A percentile compares a stretch with the other conserved stretches of the same genome.
Evolutionary conservation across 92 coral and sea anemone genomes (phyloP).

Genomic region (Pocillopora meandrina): DNA sequence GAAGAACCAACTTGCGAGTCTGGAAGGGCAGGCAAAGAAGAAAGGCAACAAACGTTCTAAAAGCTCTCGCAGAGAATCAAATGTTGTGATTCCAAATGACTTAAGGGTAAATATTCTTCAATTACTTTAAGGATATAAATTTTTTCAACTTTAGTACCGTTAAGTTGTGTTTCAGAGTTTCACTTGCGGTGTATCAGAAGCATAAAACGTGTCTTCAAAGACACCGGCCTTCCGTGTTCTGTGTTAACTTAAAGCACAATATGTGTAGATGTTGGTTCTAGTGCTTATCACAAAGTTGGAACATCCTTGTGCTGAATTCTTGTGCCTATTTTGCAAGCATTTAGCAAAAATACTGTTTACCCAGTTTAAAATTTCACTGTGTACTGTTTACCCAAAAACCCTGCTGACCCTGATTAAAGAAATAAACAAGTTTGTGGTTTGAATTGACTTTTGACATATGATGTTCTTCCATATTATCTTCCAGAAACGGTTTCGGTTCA

Average conservation of each 20-base stretch:
- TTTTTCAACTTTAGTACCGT: not conserved
- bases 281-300: no score
- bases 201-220: slow-evolving; percentile 5
- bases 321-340: no score
- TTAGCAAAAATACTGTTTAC: no score
- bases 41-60: not conserved
- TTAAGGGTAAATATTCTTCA: slow-evolving; percentile 9
- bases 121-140: not conserved
- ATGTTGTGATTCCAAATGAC: slow-evolving; percentile 18
- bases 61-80: not conserved
- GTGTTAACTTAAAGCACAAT: no score
- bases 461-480: not conserved
- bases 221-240: not conserved
- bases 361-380: no score
- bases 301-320: not conserved
- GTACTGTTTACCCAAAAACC: no score
- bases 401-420: no score
- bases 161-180: not conserved
- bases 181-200: no score
- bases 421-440: no score
- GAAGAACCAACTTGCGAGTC: not conserved
- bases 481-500: slow-evolving; percentile 19
- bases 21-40: not conserved
- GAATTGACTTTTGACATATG: no score
- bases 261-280: no score